A percentile compares a stretch with the other conserved stretches of the same genome.
Evolutionary conservation across 2,113 vertebrate genomes (phyloP).

Genomic region (Myiagra hebetior): DNA sequence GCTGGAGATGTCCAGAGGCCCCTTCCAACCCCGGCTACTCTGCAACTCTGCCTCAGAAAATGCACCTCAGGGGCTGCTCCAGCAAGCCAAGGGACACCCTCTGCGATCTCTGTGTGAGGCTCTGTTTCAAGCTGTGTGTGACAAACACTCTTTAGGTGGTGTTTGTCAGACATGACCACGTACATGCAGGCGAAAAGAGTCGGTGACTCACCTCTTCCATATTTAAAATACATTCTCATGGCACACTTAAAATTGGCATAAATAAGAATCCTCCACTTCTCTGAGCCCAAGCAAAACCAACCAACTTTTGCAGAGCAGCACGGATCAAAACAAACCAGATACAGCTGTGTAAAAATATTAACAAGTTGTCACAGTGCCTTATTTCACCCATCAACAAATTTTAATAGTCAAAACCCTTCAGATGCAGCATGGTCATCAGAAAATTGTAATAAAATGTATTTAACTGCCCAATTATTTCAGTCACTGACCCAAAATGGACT

Average conservation of each 20-base stretch:
- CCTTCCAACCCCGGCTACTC: neutral
- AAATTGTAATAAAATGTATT: neutral
- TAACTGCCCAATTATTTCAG: neutral
- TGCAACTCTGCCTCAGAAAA: neutral
- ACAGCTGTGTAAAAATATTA: neutral
- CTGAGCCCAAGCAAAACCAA: neutral
- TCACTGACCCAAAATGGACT: neutral
- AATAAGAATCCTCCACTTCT: neutral
- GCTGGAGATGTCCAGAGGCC: neutral
- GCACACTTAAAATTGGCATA: neutral
- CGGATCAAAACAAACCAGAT: neutral
- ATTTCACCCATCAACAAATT: neutral
- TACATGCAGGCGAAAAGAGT: rapidly evolving
- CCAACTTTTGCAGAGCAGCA: neutral
- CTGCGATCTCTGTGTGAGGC: neutral
- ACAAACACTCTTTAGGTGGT: neutral
- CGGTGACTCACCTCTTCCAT: neutral
- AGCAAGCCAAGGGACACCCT: neutral
- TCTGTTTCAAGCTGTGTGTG: neutral
- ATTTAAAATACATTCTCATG: neutral
- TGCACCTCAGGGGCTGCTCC: neutral
- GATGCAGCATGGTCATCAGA: neutral
- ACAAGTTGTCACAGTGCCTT: neutral
- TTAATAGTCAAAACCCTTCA: neutral
- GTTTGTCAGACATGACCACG: rapidly evolving